Evolutionary conservation across 2,113 vertebrate species (phyloP).

Genomic region (Malurus elegans): DNA sequence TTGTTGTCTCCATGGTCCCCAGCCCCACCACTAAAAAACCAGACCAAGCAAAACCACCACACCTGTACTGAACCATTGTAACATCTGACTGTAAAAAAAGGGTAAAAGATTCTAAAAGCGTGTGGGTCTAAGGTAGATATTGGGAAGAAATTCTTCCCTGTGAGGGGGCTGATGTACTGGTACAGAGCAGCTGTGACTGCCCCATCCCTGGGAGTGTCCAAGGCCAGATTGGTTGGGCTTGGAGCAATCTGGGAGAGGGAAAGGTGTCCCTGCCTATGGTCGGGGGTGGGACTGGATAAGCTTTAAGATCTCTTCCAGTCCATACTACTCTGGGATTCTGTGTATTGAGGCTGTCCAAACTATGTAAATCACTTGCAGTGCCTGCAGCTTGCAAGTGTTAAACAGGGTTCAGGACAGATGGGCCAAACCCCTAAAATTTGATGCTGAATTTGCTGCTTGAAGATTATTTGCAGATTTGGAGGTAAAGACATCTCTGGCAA

Average conservation of each 20-base stretch:
- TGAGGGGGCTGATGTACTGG: neutral
- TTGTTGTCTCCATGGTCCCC: too few species aligned
- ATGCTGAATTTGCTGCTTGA: neutral
- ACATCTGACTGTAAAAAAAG: fast-evolving
- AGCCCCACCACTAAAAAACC: too few species aligned
- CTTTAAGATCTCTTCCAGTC: neutral
- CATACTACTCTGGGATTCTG: neutral
- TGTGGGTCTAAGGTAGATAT: neutral
- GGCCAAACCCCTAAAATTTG: neutral
- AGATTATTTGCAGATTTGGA: neutral
- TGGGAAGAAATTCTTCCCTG: neutral
- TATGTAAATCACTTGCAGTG: neutral
- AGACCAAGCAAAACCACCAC: too few species aligned
- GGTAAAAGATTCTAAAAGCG: neutral
- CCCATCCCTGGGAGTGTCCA: neutral
- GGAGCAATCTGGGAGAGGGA: neutral
- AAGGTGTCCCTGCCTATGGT: neutral
- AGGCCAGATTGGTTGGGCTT: neutral
- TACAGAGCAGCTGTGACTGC: neutral
- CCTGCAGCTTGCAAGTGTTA: neutral
- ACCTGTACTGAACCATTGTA: neutral
- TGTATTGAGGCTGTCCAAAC: neutral
- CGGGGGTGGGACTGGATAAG: neutral
- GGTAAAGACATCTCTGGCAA: neutral
- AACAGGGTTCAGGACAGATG: neutral